phyloP scores from a whole-genome alignment of 1,140 invertebrate species.

The Rhyacophila brunnea region DNA sequence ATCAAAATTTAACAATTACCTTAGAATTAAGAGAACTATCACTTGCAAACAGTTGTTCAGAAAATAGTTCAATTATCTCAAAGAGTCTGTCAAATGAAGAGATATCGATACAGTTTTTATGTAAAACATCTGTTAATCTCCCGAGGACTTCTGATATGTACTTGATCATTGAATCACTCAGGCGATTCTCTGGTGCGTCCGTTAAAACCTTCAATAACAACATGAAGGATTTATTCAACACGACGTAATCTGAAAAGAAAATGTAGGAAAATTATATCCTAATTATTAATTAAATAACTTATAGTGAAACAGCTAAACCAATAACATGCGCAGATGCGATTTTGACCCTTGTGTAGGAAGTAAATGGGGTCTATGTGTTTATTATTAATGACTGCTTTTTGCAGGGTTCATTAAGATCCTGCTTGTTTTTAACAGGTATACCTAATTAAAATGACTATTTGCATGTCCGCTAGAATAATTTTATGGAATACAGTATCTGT shows the following conservation, averaged over 20 bases:
- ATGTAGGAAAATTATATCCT: too few species aligned
- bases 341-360: too few species aligned
- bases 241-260: conserved; percentile 3
- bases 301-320: too few species aligned
- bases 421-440: too few species aligned
- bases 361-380: too few species aligned
- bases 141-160: conserved; percentile 26
- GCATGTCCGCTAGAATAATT: too few species aligned
- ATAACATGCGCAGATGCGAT: too few species aligned
- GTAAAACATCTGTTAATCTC: conserved; percentile 18
- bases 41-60: conserved; percentile 3
- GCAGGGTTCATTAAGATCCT: too few species aligned
- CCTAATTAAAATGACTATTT: too few species aligned
- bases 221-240: conserved; percentile 19
- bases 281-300: too few species aligned
- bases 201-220: conserved; percentile 11
- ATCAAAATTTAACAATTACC: neutral
- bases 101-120: conserved; percentile 19
- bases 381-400: too few species aligned
- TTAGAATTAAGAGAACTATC: neutral
- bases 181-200: conserved; percentile 4
- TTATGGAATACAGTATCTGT: too few species aligned
- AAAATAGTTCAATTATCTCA: conserved; percentile 7
- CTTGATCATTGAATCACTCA: conserved; percentile 6
- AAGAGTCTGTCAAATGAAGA: conserved; percentile 14